A percentile compares a stretch with the other conserved stretches of the same genome.
phyloP scores from a whole-genome alignment of 1,140 invertebrate genomes.

The Papilio glaucus region DNA sequence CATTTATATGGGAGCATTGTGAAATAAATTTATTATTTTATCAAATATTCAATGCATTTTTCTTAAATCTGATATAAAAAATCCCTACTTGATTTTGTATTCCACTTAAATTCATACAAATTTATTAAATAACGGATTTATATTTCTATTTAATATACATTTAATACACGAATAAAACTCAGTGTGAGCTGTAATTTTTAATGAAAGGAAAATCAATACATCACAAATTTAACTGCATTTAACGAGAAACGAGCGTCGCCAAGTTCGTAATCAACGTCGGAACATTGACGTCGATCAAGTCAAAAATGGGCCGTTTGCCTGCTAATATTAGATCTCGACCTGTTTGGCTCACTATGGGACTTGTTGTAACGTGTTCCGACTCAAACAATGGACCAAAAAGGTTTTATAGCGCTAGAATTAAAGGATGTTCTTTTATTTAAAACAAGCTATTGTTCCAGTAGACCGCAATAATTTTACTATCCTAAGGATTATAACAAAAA shows the following conservation, averaged over 20 bases:
- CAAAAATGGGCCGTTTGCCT: constrained; percentile 58
- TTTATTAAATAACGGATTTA: too few species aligned
- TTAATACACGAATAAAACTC: too few species aligned
- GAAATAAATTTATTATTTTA: constrained; percentile 80
- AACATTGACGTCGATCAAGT: constrained; percentile 49
- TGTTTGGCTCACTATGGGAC: constrained; percentile 40
- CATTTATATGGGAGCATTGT: constrained; percentile 58
- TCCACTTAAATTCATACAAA: not conserved
- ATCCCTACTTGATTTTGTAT: not conserved
- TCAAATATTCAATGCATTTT: constrained; percentile 59
- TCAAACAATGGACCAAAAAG: constrained; percentile 44
- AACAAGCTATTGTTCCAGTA: not conserved
- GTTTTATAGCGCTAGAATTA: constrained; percentile 1
- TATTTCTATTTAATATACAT: too few species aligned
- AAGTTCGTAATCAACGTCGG: constrained; percentile 48
- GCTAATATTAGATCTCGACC: constrained; percentile 43
- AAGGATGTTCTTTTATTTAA: constrained; percentile 5
- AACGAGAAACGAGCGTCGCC: too few species aligned
- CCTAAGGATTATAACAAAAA: too few species aligned
- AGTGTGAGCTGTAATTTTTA: too few species aligned
- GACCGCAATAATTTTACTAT: too few species aligned
- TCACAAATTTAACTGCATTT: too few species aligned
- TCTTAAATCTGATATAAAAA: constrained; percentile 35
- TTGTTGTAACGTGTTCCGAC: constrained; percentile 53
- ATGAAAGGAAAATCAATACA: too few species aligned